Evolutionary conservation across 1,140 invertebrate species (phyloP), one percentile per base, ranked within the genome.

Genomic region (Meteorus sp.): DNA sequence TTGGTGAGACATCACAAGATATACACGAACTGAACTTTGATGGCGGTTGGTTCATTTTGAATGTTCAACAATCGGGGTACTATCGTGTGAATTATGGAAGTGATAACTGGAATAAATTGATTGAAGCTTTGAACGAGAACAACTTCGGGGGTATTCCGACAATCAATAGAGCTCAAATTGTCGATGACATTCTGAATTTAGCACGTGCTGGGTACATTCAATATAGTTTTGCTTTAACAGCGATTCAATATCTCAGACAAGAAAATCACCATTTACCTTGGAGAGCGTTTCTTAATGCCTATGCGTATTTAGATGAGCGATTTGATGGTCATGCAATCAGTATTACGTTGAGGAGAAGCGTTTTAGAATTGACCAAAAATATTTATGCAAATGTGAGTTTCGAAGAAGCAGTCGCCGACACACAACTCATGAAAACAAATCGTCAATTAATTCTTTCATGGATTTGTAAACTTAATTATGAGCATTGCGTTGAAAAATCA

Each of bases 71-170:
- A 61, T 83, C 79, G 31, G 86, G 86, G 20, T 88, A 84, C 56
- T 88, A 88, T 63, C 81, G 85, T 15, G 86, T 89, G 0, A 85
- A 85, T 53, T 89, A 89, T 56, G 84, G 87, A 29, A 35, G 43
- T 0, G 64, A 69, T 1, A 78, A 82, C 29, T 84, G 85, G 78
- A 72, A 78, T 9, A 69, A 72, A 7, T 78, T 88, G 31, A 80
- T 83, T 11, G 33, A 70, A 2, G 77, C 77, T 11, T 70, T 86
- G 1, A 67, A 78, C 75, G 72, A 67, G 63, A 68, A 20, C 17
- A 59, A 70, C 7, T 79, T 77, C 54, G 56, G 67, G 11, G 9
- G 48, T 2, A 87, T 89, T 62, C 81, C 85, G 60, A 75, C 73
- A 4, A 64, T 83, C 0, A 88, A 87, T 72, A 80, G 88, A 25